A percentile compares a stretch with the other conserved stretches of the same genome.
phyloP scores from a whole-genome alignment of 1,140 invertebrate genomes.

The Aethina tumida region DNA sequence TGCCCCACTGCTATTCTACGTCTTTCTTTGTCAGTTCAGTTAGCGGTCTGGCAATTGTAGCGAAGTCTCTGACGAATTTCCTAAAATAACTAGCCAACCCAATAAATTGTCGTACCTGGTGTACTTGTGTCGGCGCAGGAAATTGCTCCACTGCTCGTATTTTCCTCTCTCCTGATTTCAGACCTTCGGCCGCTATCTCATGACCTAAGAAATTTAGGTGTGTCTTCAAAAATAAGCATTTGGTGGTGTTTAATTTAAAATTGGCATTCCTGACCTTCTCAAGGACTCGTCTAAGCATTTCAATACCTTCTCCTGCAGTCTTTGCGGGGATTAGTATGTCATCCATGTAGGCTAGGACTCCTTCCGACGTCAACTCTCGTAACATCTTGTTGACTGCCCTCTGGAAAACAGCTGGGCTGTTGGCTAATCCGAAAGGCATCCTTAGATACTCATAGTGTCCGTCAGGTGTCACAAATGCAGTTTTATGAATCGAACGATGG shows the following conservation, averaged over 20 bases:
- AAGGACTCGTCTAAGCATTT: conserved; percentile 18
- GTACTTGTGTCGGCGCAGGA: conserved; percentile 21
- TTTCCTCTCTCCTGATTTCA: conserved; percentile 27
- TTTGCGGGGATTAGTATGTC: conserved; percentile 22
- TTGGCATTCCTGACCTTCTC: no score
- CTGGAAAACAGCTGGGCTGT: conserved; percentile 15
- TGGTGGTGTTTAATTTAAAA: neutral
- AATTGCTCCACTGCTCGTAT: conserved; percentile 22
- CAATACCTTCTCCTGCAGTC: conserved; percentile 11
- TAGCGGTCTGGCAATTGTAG: no score
- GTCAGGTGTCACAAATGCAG: conserved; percentile 20
- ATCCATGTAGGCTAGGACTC: conserved; percentile 19
- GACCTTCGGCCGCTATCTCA: no score
- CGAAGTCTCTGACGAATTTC: conserved; percentile 28
- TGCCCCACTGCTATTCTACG: no score
- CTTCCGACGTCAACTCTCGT: conserved; percentile 16
- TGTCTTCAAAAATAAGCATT: conserved; percentile 1
- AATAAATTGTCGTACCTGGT: conserved; percentile 30
- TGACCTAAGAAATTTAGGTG: conserved; percentile 19
- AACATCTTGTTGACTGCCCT: conserved; percentile 25
- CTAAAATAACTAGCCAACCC: conserved; percentile 29
- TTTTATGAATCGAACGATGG: conserved; percentile 24
- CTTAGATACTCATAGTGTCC: conserved; percentile 27
- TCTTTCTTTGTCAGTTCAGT: no score
- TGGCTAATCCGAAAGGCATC: conserved; percentile 23